Evolutionary conservation across 2,797 vertebrate genomes (phyloP), one percentile per base, ranked within the genome.

Genomic region (Myripristis murdjan): DNA sequence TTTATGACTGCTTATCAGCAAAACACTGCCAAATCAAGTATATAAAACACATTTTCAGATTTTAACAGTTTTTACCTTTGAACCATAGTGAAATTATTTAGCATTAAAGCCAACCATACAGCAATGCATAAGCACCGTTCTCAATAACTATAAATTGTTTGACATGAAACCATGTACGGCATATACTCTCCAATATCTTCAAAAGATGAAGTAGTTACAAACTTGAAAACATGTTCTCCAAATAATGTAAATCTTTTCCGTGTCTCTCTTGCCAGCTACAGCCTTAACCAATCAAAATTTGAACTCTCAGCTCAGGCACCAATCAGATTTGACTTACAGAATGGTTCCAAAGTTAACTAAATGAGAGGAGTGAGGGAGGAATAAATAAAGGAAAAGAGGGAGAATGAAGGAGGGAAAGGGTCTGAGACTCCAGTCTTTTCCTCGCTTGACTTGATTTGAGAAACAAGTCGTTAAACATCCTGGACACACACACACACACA

Each of bases 371-470:
- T n/a, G 15, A 68, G 26, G 26, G 28, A 46, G 43, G 59, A 71
- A 46, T 70, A 64, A 56, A 80, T 70, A 33, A 79, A 44, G 49
- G 55, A 46, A 72, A 28, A 69, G 47, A 79, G 68, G 52, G 22
- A 51, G 54, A 64, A 46, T 33, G 55, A 63, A 63, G 28, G 66
- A 75, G 82, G 78, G 71, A 84, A 82, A 85, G 90, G 82, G 72
- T 89, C 77, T 90, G 82, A 90, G 83, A 84, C 82, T 89, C 77
- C 71, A 77, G 87, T 91, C 80, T 82, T 85, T 86, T 90, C 79
- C 86, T 86, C 82, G 90, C 90, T 93, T 94, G 83, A 93, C 93
- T 95, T 95, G 90, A 88, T 87, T 87, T 82, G 90, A 94, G 91
- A 89, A 82, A 95, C 10, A 39, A 39, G 11, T 39, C 35, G 90